Percentiles rank a stretch among this genome's conserved stretches.
phyloP scores from a whole-genome alignment of 2,888 invertebrate genomes.

The Trypoxylon attenuatum region DNA sequence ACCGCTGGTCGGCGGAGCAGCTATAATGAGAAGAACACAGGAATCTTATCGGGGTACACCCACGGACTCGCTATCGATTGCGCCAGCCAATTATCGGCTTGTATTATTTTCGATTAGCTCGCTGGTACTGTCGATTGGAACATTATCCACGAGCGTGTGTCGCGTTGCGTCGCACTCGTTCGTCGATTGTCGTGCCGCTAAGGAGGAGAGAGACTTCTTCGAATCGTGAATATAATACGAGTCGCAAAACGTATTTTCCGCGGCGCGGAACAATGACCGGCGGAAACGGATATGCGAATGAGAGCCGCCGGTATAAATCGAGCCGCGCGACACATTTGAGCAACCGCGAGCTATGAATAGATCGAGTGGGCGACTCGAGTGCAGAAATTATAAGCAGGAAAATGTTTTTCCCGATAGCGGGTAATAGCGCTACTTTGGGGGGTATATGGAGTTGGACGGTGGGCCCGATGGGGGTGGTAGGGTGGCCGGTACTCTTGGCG shows the following conservation, averaged over 20 bases:
- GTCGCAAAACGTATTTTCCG: too few species aligned
- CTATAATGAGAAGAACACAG: slow-evolving; percentile 58
- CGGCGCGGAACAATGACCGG: too few species aligned
- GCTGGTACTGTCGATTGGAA: background rate
- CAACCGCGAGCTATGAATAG: background rate
- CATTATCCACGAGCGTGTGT: background rate
- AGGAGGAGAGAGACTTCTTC: too few species aligned
- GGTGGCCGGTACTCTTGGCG: background rate
- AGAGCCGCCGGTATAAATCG: too few species aligned
- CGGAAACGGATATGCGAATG: too few species aligned
- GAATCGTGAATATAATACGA: too few species aligned
- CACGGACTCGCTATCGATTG: slow-evolving; percentile 51
- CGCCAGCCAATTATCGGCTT: slow-evolving; percentile 52
- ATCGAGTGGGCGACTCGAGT: background rate
- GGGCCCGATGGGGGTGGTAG: background rate
- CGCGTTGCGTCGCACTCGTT: too few species aligned
- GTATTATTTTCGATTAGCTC: slow-evolving; percentile 40
- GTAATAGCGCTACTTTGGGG: background rate
- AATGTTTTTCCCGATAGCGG: background rate
- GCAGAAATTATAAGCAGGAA: background rate
- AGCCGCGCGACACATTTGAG: background rate
- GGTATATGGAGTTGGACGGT: background rate
- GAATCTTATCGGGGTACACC: slow-evolving; percentile 53
- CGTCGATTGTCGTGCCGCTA: too few species aligned
- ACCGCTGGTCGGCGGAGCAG: slow-evolving; percentile 16